phyloP scores from a whole-genome alignment of 1,140 invertebrate species.

The Panagrolaimus sp. region DNA sequence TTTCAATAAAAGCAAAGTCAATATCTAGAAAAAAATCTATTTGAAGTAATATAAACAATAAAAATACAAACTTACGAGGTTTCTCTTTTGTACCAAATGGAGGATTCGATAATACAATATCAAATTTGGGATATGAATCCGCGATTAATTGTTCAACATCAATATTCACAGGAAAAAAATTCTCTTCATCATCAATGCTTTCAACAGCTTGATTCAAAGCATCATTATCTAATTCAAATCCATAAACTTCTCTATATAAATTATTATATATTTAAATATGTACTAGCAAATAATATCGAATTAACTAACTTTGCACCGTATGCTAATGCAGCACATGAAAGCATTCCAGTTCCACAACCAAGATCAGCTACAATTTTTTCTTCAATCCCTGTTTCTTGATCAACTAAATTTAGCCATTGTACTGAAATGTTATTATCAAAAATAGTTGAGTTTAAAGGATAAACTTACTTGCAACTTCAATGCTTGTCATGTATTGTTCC shows the following conservation, averaged over 20 bases:
- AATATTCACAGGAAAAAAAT: not conserved
- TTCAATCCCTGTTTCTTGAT: not conserved
- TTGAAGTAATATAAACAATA: not conserved
- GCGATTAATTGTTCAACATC: not conserved
- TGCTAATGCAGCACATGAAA: not conserved
- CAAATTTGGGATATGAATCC: not conserved
- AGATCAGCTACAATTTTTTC: constrained; percentile 4
- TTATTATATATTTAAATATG: too few relatives aligned
- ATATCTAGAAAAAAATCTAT: not conserved
- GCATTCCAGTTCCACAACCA: not conserved
- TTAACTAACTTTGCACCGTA: not conserved
- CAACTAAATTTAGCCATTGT: not conserved
- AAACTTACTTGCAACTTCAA: not conserved
- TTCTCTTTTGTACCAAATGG: constrained; percentile 12
- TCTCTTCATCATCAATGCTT: not conserved
- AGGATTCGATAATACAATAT: constrained; percentile 2
- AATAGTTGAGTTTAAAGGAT: not conserved
- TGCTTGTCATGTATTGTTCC: constrained; percentile 8
- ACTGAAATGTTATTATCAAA: not conserved
- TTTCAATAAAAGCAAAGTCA: constrained; percentile 2
- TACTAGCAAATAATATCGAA: too few relatives aligned
- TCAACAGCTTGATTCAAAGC: not conserved
- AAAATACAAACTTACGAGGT: not conserved
- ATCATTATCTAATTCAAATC: not conserved
- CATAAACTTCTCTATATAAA: not conserved